These are phyloP conservation scores for Trialeurodes vaporariorum DNA, from an alignment of 1,140 invertebrate genomes.

Conservation along the genomic window DNA sequence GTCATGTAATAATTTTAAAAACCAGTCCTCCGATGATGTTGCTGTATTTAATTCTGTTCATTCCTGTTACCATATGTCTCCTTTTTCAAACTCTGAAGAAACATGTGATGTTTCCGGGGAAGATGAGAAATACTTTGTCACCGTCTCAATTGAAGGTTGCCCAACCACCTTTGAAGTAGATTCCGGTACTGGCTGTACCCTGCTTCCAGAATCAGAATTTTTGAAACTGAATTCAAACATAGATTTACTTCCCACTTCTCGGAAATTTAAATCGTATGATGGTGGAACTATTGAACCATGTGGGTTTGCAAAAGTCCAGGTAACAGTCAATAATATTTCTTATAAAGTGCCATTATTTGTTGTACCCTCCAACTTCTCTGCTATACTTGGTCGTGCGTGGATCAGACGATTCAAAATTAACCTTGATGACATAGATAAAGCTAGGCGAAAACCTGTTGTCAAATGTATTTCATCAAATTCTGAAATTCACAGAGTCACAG, in stretches of 20 bases:
- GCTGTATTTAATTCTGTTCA: not conserved
- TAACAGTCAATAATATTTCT: too few relatives aligned
- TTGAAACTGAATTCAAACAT: not conserved
- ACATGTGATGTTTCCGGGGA: too few relatives aligned
- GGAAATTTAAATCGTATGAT: slow-evolving; percentile 21
- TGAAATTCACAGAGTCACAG: too few relatives aligned
- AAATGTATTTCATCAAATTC: too few relatives aligned
- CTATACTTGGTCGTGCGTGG: slow-evolving; percentile 18
- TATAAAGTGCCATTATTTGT: too few relatives aligned
- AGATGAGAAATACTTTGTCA: too few relatives aligned
- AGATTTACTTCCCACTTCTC: not conserved
- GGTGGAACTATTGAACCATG: slow-evolving; percentile 16
- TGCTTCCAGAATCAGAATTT: slow-evolving; percentile 6
- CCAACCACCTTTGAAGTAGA: slow-evolving; percentile 10
- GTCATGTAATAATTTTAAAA: not conserved
- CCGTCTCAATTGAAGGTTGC: slow-evolving; percentile 5
- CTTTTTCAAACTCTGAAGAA: not conserved
- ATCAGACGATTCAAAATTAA: slow-evolving; percentile 18
- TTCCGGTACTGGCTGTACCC: slow-evolving; percentile 9
- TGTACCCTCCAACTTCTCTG: too few relatives aligned
- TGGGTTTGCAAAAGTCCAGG: too few relatives aligned
- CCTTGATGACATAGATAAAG: too few relatives aligned
- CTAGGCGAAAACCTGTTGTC: too few relatives aligned
- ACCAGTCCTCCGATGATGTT: not conserved
- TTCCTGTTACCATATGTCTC: not conserved